Conservation (phyloP, 1,140 invertebrate species). For the Saccostrea echinata region DNA sequence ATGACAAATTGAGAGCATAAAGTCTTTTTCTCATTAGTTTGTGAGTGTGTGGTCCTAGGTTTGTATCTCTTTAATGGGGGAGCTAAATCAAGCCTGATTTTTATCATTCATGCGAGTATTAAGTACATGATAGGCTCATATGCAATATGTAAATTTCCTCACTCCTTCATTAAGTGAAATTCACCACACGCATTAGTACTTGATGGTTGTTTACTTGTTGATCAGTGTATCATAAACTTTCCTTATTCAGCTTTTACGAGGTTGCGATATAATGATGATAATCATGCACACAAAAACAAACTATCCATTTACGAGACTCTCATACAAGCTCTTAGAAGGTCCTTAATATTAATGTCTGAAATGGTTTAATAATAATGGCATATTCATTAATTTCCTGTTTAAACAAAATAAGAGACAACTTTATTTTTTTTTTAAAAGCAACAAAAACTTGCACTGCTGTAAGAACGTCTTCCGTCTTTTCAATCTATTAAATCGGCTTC, state of each 20-base stretch:
- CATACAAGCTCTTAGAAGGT: not conserved
- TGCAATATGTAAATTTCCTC: not conserved
- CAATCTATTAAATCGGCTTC: not conserved
- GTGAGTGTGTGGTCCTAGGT: too few relatives aligned
- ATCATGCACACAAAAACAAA: not conserved
- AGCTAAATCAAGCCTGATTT: too few relatives aligned
- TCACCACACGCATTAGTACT: not conserved
- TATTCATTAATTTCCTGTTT: not conserved
- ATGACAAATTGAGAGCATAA: too few relatives aligned
- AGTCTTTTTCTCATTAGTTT: too few relatives aligned
- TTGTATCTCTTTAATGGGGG: too few relatives aligned
- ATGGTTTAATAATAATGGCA: not conserved
- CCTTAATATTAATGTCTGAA: not conserved
- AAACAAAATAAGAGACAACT: not conserved
- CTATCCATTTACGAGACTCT: not conserved
- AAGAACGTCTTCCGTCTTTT: constrained; percentile 1
- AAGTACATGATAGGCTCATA: not conserved
- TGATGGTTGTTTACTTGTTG: constrained; percentile 8
- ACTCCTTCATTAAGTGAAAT: not conserved
- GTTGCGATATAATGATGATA: not conserved
- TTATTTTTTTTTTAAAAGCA: not conserved
- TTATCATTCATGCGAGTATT: too few relatives aligned
- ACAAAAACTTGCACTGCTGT: not conserved
- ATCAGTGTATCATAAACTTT: not conserved
- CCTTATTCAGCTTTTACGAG: not conserved